These are phyloP conservation scores for Poecile montanus DNA, from an alignment of 2,797 vertebrate species.

Conservation along the genomic window DNA sequence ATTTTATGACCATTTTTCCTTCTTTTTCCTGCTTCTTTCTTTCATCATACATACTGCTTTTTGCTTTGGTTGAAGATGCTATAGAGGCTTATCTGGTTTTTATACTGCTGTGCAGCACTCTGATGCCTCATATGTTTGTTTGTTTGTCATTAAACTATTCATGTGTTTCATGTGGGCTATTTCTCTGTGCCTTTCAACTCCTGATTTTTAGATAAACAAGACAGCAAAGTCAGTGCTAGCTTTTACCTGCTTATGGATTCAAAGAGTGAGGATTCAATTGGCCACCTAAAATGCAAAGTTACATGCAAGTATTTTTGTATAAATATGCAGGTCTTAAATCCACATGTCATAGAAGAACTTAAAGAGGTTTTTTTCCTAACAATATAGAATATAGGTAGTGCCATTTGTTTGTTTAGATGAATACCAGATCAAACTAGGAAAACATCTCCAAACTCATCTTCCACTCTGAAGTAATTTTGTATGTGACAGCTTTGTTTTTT, in stretches of 20 bases:
- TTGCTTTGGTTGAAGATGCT: background rate
- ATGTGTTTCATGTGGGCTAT: background rate
- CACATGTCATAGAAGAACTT: background rate
- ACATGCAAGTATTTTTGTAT: background rate
- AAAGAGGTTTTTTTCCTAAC: background rate
- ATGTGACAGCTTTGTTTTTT: background rate
- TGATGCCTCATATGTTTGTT: background rate
- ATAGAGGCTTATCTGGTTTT: background rate
- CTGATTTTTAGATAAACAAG: background rate
- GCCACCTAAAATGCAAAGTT: constrained; percentile 10
- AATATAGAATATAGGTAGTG: background rate
- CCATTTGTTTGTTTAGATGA: background rate
- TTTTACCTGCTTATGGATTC: background rate
- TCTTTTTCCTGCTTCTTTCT: background rate
- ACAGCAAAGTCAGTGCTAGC: background rate
- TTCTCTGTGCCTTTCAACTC: background rate
- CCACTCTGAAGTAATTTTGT: background rate
- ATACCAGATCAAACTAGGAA: background rate
- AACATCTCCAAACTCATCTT: background rate
- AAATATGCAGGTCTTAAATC: background rate
- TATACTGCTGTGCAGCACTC: background rate
- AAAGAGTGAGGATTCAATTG: background rate
- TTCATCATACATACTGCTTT: background rate
- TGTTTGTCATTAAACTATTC: background rate
- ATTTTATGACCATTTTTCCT: background rate